phyloP scores from a whole-genome alignment of 53 echinoderm and acorn worm genomes.

The Actinopyga echinites region DNA sequence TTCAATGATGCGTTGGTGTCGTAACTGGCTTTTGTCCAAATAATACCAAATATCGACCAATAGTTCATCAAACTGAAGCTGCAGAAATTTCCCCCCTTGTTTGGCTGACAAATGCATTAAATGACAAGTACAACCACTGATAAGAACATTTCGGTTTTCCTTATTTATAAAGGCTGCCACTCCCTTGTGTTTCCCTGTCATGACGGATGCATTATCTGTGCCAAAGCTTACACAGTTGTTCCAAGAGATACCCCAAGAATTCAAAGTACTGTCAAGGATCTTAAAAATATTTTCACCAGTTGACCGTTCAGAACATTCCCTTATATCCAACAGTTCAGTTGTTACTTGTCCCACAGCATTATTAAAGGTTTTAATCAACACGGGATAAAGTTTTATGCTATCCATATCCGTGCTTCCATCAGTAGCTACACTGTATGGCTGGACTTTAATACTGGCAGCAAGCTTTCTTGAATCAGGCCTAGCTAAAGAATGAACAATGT shows the following conservation, averaged over 20 bases:
- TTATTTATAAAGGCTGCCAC: conserved; percentile 12
- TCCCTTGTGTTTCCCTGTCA: conserved; percentile 49
- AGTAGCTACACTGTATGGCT: conserved; percentile 15
- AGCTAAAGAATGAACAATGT: conserved; percentile 26
- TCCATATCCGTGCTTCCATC: conserved; percentile 29
- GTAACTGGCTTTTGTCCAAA: conserved; percentile 36
- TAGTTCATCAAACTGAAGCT: conserved; percentile 26
- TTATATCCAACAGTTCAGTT: conserved; percentile 49
- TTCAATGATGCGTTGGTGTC: not conserved
- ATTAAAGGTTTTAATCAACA: not conserved
- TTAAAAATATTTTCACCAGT: conserved; percentile 63
- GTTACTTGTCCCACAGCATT: not conserved
- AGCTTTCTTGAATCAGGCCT: conserved; percentile 3
- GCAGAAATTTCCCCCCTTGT: conserved; percentile 22
- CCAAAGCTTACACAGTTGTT: conserved; percentile 48
- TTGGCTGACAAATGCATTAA: conserved; percentile 47
- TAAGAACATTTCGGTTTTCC: not conserved
- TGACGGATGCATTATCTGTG: conserved; percentile 52
- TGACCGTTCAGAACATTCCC: conserved; percentile 35
- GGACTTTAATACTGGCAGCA: not conserved
- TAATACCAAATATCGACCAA: conserved; percentile 57
- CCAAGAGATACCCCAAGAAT: conserved; percentile 45
- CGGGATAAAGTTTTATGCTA: not conserved
- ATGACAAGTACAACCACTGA: conserved; percentile 23
- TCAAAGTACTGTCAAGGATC: conserved; percentile 41